Base-by-base conservation (phyloP, 1,140 invertebrate species). In the Papilio aristodemus region DNA sequence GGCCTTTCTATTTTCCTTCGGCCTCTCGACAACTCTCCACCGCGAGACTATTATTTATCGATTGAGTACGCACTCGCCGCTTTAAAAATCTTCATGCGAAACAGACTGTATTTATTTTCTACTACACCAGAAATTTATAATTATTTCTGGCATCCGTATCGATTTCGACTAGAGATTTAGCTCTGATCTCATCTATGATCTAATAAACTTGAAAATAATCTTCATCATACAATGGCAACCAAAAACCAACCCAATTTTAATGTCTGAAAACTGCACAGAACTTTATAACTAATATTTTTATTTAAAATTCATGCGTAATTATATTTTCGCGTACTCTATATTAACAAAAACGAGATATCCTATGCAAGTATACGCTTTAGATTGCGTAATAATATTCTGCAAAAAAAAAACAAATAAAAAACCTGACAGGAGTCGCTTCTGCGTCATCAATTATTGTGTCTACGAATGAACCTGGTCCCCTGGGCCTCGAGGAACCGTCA, bases 1-100 rank as follows among this genome's bases (percentile, higher is more conserved):
- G 75, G 71, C 72, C 60, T 64, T 22, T 43, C 39, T 64, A 69
- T 76, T 77, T 75, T 69, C 46, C 54, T 69, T 69, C 50, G 58
- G 50, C 70, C 67, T 68, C 63, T 41, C 39, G 14, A 66, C 38
- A 19, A 43, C 63, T 50, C 39, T 46, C 41, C 62, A 43, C 22
- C 14, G 11, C 63, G 63, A 50, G n/a, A 66, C 50, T 66, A 59
- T 64, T 63, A 68, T 60, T 27, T 58, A 58, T 69, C 39, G 54
- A 62, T 62, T 68, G 63, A 66, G 25, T 50, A 50, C 41, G 25
- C 25, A 36, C 62, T 64, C 19, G 9, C 14, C 22, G 46, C 17
- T 50, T 25, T 43, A 43, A 9, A 38, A 62, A 38, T 19, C 32
- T 62, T 19, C 59, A 37, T 39, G 14, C 59, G 14, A 60, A 17